phyloP scores from a whole-genome alignment of 2,888 invertebrate genomes.

The Seira ritae region DNA sequence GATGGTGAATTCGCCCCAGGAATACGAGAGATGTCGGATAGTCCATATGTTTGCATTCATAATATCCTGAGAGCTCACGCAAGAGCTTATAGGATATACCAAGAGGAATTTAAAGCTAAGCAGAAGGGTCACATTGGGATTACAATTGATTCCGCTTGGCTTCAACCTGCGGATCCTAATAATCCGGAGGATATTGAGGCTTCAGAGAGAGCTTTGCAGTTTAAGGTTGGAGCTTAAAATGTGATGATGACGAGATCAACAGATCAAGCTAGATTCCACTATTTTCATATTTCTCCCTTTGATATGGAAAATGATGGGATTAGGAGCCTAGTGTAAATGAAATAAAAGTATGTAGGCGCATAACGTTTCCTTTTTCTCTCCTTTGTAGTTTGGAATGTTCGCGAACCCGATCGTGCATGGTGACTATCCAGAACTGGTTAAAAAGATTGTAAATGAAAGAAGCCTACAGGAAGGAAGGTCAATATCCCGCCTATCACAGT shows the following conservation, averaged over 20 bases:
- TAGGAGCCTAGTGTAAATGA: too few species aligned
- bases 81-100: constrained; percentile 80
- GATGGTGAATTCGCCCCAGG: constrained; percentile 77
- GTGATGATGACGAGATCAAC: constrained; percentile 33
- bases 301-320: too few species aligned
- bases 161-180: constrained; percentile 67
- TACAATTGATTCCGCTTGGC: constrained; percentile 71
- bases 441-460: constrained; percentile 56
- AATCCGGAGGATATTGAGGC: constrained; percentile 64
- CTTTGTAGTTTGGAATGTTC: constrained; percentile 57
- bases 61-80: constrained; percentile 82
- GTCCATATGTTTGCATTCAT: constrained; percentile 81
- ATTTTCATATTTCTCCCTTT: too few species aligned
- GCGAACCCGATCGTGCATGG: constrained; percentile 68
- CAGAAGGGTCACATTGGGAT: constrained; percentile 73
- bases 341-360: too few species aligned
- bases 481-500: constrained; percentile 65
- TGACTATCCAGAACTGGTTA: constrained; percentile 67
- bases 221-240: constrained; percentile 64
- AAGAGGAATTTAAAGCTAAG: constrained; percentile 77
- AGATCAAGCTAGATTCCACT: too few species aligned
- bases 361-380: too few species aligned
- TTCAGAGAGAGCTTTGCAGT: constrained; percentile 68
- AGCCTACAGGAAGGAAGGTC: constrained; percentile 60
- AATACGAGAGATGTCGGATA: constrained; percentile 77